These are phyloP conservation scores for Hyposmocoma kahamanoa DNA, from an alignment of 1,140 invertebrate genomes.

Conservation along the genomic window DNA sequence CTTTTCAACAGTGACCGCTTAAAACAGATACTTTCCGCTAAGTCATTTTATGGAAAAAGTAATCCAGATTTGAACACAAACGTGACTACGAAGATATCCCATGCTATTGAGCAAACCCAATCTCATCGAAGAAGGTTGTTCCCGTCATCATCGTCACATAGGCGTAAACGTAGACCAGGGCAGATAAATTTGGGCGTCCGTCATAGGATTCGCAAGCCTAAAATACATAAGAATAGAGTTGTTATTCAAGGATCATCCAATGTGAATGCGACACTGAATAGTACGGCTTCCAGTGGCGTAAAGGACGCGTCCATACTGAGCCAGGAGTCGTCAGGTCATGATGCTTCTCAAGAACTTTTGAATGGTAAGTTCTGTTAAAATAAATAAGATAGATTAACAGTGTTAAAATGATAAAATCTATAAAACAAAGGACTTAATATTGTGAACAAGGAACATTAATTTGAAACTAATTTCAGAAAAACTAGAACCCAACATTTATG, in stretches of 20 bases:
- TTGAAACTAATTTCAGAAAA: too few relatives aligned
- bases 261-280: slow-evolving; percentile 29
- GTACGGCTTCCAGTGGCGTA: slow-evolving; percentile 20
- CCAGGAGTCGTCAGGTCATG: slow-evolving; percentile 40
- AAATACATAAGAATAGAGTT: slow-evolving; percentile 48
- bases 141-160: slow-evolving; percentile 29
- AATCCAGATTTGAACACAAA: slow-evolving; percentile 56
- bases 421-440: too few relatives aligned
- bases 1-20: slow-evolving; percentile 57
- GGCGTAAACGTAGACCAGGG: slow-evolving; percentile 53
- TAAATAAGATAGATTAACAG: too few relatives aligned
- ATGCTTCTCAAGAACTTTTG: slow-evolving; percentile 37
- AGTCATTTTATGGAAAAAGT: slow-evolving; percentile 73
- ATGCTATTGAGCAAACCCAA: slow-evolving; percentile 40
- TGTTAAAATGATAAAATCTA: too few relatives aligned
- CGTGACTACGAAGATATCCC: slow-evolving; percentile 47
- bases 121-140: slow-evolving; percentile 29
- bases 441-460: too few relatives aligned
- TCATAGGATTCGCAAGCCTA: slow-evolving; percentile 74
- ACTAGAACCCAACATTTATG: too few relatives aligned
- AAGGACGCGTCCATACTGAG: slow-evolving; percentile 9
- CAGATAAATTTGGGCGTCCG: slow-evolving; percentile 75
- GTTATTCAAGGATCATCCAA: too few relatives aligned
- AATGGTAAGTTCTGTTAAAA: too few relatives aligned
- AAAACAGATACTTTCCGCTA: slow-evolving; percentile 66